Evolutionary conservation across 2,797 vertebrate genomes (phyloP).

Genomic region (Myripristis jacobus): DNA sequence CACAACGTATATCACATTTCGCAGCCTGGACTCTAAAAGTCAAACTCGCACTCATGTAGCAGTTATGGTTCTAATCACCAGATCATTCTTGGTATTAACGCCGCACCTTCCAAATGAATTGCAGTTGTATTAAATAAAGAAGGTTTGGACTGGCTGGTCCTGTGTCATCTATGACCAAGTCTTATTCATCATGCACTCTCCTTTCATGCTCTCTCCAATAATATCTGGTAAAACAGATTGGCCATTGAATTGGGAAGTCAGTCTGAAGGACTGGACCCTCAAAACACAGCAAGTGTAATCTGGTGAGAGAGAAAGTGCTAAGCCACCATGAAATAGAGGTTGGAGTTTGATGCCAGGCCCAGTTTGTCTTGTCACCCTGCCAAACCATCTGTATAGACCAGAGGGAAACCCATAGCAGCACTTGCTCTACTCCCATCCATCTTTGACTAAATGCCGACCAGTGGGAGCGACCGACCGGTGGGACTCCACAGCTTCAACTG

Average conservation of each 20-base stretch:
- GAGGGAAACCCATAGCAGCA: conserved; percentile 73
- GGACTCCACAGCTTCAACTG: conserved; percentile 65
- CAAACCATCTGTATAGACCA: conserved; percentile 85
- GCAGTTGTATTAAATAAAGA: conserved; percentile 62
- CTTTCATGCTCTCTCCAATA: conserved; percentile 29
- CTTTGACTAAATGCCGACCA: conserved; percentile 71
- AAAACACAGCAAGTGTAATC: conserved; percentile 77
- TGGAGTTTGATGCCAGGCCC: conserved; percentile 81
- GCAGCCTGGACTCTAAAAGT: conserved; percentile 48
- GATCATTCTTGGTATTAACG: conserved; percentile 70
- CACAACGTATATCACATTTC: conserved; percentile 65
- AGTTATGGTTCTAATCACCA: conserved; percentile 74
- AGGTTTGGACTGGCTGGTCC: conserved; percentile 33
- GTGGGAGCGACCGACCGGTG: conserved; percentile 53
- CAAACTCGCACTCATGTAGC: conserved; percentile 53
- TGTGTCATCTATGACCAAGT: conserved; percentile 28
- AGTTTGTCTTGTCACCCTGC: conserved; percentile 85
- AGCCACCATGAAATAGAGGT: conserved; percentile 87
- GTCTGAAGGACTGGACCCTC: conserved; percentile 48
- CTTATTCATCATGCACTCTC: conserved; percentile 40
- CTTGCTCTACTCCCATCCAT: conserved; percentile 74
- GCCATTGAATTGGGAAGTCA: conserved; percentile 69
- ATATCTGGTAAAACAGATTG: conserved; percentile 61
- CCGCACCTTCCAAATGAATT: conserved; percentile 65
- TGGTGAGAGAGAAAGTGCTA: conserved; percentile 82